phyloP scores from a whole-genome alignment of 2,797 vertebrate species.

The Balearica regulorum region DNA sequence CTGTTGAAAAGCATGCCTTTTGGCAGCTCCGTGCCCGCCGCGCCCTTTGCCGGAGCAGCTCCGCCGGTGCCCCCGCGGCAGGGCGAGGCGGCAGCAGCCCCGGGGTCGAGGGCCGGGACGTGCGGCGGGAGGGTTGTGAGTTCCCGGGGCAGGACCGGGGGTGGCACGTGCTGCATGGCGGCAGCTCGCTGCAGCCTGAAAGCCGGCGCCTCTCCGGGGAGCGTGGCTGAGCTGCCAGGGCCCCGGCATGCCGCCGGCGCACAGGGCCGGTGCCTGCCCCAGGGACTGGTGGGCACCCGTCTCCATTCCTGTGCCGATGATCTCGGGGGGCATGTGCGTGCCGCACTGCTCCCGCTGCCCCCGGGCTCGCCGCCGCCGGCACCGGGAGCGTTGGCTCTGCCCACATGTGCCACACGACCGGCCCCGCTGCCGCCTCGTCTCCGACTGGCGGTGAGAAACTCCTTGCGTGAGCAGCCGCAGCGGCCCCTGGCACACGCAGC shows the following conservation, averaged over 20 bases:
- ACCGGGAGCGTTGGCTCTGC: not conserved
- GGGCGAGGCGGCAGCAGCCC: not conserved
- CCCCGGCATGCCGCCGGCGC: rapidly evolving
- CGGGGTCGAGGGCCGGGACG: rapidly evolving
- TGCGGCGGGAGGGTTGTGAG: not conserved
- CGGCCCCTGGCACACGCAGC: not conserved
- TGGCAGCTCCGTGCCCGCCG: rapidly evolving
- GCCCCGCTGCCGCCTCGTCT: not conserved
- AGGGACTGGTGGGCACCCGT: rapidly evolving
- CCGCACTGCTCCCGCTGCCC: not conserved
- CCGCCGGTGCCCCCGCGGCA: rapidly evolving
- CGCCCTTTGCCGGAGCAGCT: not conserved
- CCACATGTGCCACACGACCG: not conserved
- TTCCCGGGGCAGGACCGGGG: not conserved
- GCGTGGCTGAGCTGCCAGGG: not conserved
- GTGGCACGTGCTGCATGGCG: no score
- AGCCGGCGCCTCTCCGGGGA: not conserved
- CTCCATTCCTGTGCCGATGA: rapidly evolving
- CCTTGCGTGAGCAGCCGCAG: not conserved
- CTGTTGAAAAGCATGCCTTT: no score
- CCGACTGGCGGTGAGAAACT: not conserved
- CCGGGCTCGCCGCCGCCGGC: rapidly evolving
- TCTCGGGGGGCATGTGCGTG: rapidly evolving
- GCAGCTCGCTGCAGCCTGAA: not conserved
- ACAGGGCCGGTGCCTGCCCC: no score